Base-by-base conservation (phyloP, 1,140 invertebrate species). In the Zelostemma sp. region DNA sequence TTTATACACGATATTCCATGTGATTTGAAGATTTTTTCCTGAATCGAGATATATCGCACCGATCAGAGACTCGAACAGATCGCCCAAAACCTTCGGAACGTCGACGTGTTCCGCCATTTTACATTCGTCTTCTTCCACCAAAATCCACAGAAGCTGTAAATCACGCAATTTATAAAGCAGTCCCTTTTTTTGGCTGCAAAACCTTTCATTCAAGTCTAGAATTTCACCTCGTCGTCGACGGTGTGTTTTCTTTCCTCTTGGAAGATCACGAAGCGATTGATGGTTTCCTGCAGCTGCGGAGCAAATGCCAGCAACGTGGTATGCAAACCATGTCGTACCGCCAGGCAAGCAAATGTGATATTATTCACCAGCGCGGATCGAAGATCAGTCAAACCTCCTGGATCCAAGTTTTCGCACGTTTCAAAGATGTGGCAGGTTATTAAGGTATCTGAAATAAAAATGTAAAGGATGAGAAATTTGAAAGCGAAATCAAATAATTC, bases 291-390 rank as follows among this genome's bases (percentile, higher is more conserved):
- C 0, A 97, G 81, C 1, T 85, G 68, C 0, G 89, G 87, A 51
- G 92, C 90, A 43, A 90, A 84, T 1, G 87, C 83, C 46, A 91
- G 87, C 6, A 97, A 78, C 64, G 89, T 91, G 54, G 90, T 91
- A 73, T 96, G 93, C 17, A 96, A 90, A 9, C 91, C 90, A 83
- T 93, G 89, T 66, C 94, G 91, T n/a, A 98, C 95, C 45, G 93
- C 88, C 25, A 97, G 87, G 31, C 93, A 93, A 0, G 95, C 96
- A 80, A 99, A 96, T 0, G 95, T 98, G 50, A 94, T 91, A 77
- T 99, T 99, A 78, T 99, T 99, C 0, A 99, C 97, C 0, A 99
- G 85, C 0, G 97, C 94, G 11, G 96, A 97, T 21, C 97, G 86
- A 31, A 99, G 80, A 87, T 98, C 96, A 0, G 96, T 98, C 6